phyloP scores from a whole-genome alignment of 2,113 vertebrate genomes.

The Aplodontia rufa region DNA sequence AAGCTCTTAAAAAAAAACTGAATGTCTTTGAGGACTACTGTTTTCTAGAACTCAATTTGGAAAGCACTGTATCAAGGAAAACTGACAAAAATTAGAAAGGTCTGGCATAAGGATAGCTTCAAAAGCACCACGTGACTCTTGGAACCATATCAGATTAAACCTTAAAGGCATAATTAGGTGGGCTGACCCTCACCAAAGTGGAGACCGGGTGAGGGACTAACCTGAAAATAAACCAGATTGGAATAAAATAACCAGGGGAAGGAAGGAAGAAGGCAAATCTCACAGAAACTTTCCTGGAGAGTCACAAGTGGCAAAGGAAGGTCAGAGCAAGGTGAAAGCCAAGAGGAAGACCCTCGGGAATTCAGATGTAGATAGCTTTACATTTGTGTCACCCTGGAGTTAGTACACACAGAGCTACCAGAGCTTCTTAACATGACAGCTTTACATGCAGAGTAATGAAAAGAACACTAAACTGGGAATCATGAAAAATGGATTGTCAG shows the following conservation, averaged over 20 bases:
- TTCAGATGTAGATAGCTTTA: not conserved
- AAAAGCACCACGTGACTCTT: not conserved
- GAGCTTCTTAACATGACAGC: not conserved
- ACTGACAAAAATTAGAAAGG: not conserved
- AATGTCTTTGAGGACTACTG: not conserved
- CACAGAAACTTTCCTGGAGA: not conserved
- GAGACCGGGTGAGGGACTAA: not conserved
- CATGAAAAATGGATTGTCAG: not conserved
- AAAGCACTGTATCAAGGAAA: not conserved
- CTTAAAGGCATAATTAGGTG: not conserved
- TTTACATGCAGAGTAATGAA: not conserved
- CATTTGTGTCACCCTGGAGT: not conserved
- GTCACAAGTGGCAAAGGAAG: not conserved
- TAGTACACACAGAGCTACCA: not conserved
- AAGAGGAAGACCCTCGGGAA: not conserved
- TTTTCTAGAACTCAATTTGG: not conserved
- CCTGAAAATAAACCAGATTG: not conserved
- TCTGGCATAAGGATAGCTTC: not conserved
- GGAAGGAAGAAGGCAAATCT: not conserved
- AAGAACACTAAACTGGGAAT: not conserved
- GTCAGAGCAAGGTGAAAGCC: not conserved
- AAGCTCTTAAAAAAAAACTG: no score
- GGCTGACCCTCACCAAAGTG: not conserved
- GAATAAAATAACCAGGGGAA: not conserved
- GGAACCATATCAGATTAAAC: not conserved